Evolutionary conservation across 2,797 vertebrate genomes (phyloP).

Genomic region (Arctocebus calabarensis): DNA sequence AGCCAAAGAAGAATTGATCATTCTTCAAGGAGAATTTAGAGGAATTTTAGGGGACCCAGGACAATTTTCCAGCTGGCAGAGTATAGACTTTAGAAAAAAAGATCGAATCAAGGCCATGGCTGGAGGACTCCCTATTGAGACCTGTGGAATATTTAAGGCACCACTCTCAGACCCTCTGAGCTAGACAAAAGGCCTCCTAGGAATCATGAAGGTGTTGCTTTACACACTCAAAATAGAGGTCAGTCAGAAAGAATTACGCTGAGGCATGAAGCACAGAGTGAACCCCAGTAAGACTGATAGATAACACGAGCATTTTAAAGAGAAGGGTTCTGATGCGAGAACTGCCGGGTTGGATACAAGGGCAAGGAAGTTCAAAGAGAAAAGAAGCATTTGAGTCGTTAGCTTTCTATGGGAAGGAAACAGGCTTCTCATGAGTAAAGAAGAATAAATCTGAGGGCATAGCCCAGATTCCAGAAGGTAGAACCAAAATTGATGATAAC

Average conservation of each 20-base stretch:
- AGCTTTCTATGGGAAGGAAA: neutral
- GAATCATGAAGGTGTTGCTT: neutral
- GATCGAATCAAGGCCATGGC: neutral
- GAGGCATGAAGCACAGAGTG: neutral
- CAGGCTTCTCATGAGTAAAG: neutral
- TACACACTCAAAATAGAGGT: neutral
- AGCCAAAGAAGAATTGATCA: neutral
- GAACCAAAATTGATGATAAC: neutral
- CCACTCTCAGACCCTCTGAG: neutral
- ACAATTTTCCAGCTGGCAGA: neutral
- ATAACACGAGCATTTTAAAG: neutral
- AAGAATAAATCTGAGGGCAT: neutral
- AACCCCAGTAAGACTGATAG: neutral
- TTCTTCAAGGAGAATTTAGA: neutral
- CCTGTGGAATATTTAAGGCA: neutral
- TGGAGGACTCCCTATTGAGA: neutral
- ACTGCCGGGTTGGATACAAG: neutral
- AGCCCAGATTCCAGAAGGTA: neutral
- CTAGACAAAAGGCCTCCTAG: neutral
- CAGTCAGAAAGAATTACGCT: neutral
- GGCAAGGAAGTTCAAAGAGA: neutral
- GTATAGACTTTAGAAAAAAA: neutral
- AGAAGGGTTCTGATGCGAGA: conserved; percentile 6
- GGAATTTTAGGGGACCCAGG: neutral
- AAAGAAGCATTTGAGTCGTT: neutral